Percentiles rank a stretch among this genome's conserved stretches.
phyloP scores from a whole-genome alignment of 2,888 invertebrate genomes.

The Cerceris rybyensis region DNA sequence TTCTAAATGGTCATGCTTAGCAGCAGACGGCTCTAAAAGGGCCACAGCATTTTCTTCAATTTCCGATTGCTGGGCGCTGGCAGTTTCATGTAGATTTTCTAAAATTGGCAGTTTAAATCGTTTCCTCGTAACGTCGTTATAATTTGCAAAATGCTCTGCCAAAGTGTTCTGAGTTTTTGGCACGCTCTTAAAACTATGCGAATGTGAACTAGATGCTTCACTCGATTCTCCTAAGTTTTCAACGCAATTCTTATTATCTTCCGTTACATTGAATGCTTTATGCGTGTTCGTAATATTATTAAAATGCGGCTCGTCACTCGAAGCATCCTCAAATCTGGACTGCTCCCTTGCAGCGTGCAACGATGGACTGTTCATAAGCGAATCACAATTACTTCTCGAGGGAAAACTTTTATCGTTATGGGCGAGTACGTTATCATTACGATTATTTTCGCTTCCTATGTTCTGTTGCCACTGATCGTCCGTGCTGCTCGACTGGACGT shows the following conservation, averaged over 20 bases:
- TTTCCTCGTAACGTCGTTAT: slow-evolving; percentile 49
- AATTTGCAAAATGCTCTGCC: slow-evolving; percentile 26
- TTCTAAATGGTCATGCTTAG: slow-evolving; percentile 63
- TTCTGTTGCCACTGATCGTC: slow-evolving; percentile 26
- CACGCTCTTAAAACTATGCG: slow-evolving; percentile 37
- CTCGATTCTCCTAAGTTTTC: slow-evolving; percentile 34
- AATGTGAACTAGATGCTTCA: slow-evolving; percentile 24
- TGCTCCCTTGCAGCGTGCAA: slow-evolving; percentile 30
- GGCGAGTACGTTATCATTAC: slow-evolving; percentile 32
- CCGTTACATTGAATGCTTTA: slow-evolving; percentile 27
- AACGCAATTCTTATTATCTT: slow-evolving; percentile 40
- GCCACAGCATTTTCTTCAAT: slow-evolving; percentile 75
- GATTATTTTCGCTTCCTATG: slow-evolving; percentile 38
- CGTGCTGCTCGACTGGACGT: slow-evolving; percentile 38
- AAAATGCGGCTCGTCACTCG: slow-evolving; percentile 14
- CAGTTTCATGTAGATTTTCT: slow-evolving; percentile 70
- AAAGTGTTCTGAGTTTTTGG: slow-evolving; percentile 33
- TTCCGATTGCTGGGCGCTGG: slow-evolving; percentile 68
- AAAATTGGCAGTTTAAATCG: slow-evolving; percentile 77
- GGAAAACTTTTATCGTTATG: slow-evolving; percentile 28
- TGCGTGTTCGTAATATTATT: slow-evolving; percentile 30
- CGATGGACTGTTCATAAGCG: slow-evolving; percentile 30
- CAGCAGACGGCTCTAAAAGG: slow-evolving; percentile 67
- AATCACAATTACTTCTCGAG: slow-evolving; percentile 16
- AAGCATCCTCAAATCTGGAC: slow-evolving; percentile 26